Evolutionary conservation across 2,797 vertebrate species (phyloP).

Genomic region (Arremon brunneinucha): DNA sequence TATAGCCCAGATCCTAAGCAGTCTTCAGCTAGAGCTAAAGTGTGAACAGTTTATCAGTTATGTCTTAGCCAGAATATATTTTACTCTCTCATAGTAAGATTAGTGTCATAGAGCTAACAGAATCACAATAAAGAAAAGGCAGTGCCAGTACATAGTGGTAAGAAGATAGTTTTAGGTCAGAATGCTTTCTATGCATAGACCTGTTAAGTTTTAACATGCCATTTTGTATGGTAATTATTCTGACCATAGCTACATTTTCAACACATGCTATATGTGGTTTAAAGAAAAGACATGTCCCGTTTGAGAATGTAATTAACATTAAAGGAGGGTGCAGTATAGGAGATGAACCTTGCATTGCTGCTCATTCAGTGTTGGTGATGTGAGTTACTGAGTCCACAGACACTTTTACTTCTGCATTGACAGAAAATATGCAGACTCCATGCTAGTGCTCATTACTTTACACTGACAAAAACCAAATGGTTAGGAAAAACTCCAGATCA

Average conservation of each 20-base stretch:
- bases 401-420: neutral
- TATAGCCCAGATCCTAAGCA: neutral
- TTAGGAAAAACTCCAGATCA: neutral
- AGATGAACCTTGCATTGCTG: neutral
- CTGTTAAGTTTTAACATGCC: neutral
- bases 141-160: neutral
- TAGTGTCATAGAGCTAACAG: neutral
- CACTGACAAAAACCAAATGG: fast-evolving
- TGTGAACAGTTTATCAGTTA: neutral
- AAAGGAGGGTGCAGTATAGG: neutral
- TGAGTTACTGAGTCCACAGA: neutral
- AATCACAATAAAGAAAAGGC: neutral
- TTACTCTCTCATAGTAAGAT: neutral
- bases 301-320: neutral
- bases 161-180: neutral
- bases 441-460: neutral
- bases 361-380: neutral
- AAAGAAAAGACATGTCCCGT: neutral
- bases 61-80: neutral
- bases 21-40: neutral
- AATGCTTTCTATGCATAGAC: neutral
- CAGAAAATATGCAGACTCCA: neutral
- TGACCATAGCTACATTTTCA: neutral
- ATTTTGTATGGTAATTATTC: neutral
- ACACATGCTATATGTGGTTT: neutral